Percentiles rank a stretch among this genome's conserved stretches.
phyloP scores from a whole-genome alignment of 1,140 invertebrate species.

The Drosophila seguyi region DNA sequence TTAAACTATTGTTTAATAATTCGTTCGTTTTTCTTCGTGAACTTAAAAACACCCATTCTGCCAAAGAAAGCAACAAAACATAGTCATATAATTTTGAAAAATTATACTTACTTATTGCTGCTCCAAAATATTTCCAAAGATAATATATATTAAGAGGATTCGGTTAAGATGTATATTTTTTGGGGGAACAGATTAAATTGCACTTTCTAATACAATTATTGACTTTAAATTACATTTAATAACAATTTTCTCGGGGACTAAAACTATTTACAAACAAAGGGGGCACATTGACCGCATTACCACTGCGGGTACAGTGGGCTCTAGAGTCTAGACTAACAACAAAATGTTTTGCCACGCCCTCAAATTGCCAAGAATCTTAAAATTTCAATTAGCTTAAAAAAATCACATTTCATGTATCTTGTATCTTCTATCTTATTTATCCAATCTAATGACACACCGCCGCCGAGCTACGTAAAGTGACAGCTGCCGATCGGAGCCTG shows the following conservation, averaged over 20 bases:
- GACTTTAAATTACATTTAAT: slow-evolving; percentile 83
- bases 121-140: background rate
- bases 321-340: slow-evolving; percentile 61
- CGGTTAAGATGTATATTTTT: slow-evolving; percentile 50
- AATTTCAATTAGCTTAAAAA: slow-evolving; percentile 79
- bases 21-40: too few species aligned
- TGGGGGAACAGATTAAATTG: slow-evolving; percentile 51
- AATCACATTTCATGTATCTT: slow-evolving; percentile 74
- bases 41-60: too few species aligned
- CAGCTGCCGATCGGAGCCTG: slow-evolving; percentile 44
- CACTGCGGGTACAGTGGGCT: slow-evolving; percentile 39
- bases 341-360: slow-evolving; percentile 33
- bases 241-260: slow-evolving; percentile 72
- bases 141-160: background rate
- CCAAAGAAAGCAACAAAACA: background rate
- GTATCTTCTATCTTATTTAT: slow-evolving; percentile 32
- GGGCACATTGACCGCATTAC: slow-evolving; percentile 54
- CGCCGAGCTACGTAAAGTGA: slow-evolving; percentile 43
- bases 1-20: too few species aligned
- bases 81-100: background rate
- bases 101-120: background rate
- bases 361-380: slow-evolving; percentile 60
- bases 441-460: slow-evolving; percentile 27
- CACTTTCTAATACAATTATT: slow-evolving; percentile 84
- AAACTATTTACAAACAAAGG: slow-evolving; percentile 79